Percentiles rank a stretch among this genome's conserved stretches.
phyloP scores from a whole-genome alignment of 2,797 vertebrate species.

The Myotis findleyi region DNA sequence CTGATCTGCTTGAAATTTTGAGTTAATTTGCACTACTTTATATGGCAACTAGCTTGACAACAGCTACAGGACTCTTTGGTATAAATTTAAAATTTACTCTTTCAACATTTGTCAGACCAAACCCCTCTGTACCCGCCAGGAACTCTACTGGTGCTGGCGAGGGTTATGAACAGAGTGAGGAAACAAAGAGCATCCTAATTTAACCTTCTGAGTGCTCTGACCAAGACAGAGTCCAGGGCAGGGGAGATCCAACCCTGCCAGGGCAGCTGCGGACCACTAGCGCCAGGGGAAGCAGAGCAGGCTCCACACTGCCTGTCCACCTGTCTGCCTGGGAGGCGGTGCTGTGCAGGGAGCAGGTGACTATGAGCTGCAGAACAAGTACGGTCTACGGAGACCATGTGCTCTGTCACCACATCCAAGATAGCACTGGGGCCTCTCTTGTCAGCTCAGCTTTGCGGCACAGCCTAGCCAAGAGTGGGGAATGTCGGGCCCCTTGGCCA shows the following conservation, averaged over 20 bases:
- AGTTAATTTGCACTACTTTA: not conserved
- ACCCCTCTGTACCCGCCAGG: not conserved
- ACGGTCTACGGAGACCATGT: not conserved
- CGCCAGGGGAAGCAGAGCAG: not conserved
- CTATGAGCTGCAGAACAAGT: not conserved
- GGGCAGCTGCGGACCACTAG: not conserved
- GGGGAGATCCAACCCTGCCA: not conserved
- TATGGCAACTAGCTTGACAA: not conserved
- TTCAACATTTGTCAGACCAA: not conserved
- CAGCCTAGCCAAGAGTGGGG: too few species aligned
- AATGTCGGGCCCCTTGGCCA: too few species aligned
- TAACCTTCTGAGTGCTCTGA: not conserved
- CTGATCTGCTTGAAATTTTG: not conserved
- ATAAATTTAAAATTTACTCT: conserved; percentile 12
- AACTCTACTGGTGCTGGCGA: not conserved
- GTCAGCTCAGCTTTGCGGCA: not conserved
- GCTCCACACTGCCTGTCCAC: not conserved
- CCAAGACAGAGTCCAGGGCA: not conserved
- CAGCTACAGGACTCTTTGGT: not conserved
- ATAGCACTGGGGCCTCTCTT: not conserved
- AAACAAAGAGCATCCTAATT: not conserved
- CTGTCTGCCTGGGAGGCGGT: not conserved
- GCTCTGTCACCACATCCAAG: not conserved
- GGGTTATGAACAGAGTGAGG: not conserved
- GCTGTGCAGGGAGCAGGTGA: not conserved